These are phyloP conservation scores for Eudasyphora cyanicolor DNA, from an alignment of 2,888 invertebrate genomes.

Conservation along the genomic window DNA sequence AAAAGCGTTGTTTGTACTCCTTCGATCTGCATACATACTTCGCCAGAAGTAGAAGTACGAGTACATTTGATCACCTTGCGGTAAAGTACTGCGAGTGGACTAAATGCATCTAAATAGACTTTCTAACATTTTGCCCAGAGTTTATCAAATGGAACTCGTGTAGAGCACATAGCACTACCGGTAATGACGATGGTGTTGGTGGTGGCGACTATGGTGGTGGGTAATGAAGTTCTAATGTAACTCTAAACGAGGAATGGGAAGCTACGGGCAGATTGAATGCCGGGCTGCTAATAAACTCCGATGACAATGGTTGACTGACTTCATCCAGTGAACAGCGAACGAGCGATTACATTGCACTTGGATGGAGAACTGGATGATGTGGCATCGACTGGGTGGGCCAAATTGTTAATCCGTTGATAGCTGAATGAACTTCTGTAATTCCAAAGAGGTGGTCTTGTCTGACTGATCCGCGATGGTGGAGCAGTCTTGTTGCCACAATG, in stretches of 20 bases:
- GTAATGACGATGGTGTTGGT: too few relatives aligned
- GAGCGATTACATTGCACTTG: slow-evolving; percentile 29
- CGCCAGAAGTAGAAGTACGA: too few relatives aligned
- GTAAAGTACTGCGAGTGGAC: too few relatives aligned
- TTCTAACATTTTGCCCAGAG: slow-evolving; percentile 62
- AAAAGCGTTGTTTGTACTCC: not conserved
- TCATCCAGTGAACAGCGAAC: slow-evolving; percentile 44
- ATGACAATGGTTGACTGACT: slow-evolving; percentile 30
- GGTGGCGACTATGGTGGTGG: slow-evolving; percentile 24
- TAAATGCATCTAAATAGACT: slow-evolving; percentile 44
- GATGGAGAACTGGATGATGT: slow-evolving; percentile 10
- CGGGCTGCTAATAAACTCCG: slow-evolving; percentile 58
- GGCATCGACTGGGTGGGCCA: slow-evolving; percentile 63
- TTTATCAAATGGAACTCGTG: not conserved
- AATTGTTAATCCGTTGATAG: slow-evolving; percentile 59
- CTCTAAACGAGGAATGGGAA: slow-evolving; percentile 51
- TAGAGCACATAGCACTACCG: not conserved
- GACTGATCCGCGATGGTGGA: not conserved
- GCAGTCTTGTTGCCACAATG: not conserved
- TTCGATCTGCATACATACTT: too few relatives aligned
- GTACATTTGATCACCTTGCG: slow-evolving; percentile 73
- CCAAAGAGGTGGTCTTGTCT: slow-evolving; percentile 57
- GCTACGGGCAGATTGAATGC: not conserved
- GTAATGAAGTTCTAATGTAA: slow-evolving; percentile 62
- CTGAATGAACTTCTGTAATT: slow-evolving; percentile 66